phyloP scores from a whole-genome alignment of 2,888 invertebrate genomes.

The Oxyscelio sp. region DNA sequence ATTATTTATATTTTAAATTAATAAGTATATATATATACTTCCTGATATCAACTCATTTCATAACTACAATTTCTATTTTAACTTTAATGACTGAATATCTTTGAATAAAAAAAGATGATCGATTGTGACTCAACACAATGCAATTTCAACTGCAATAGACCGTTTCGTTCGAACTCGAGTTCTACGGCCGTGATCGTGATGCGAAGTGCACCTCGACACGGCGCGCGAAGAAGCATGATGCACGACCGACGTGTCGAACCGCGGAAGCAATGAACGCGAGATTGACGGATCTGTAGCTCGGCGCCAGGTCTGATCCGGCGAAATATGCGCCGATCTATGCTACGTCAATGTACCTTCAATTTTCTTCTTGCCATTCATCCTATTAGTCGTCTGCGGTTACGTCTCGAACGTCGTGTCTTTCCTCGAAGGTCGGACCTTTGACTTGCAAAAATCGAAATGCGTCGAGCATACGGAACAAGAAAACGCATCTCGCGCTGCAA shows the following conservation, averaged over 20 bases:
- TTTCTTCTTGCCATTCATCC: constrained; percentile 5
- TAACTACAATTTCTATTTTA: too few relatives aligned
- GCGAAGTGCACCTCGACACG: not conserved
- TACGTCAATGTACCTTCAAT: constrained; percentile 20
- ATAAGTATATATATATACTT: too few relatives aligned
- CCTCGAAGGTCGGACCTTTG: constrained; percentile 37
- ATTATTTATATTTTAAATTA: too few relatives aligned
- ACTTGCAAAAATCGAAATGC: constrained; percentile 25
- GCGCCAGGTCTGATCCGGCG: constrained; percentile 10
- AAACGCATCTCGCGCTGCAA: not conserved
- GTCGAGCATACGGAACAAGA: constrained; percentile 6
- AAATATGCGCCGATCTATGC: constrained; percentile 19
- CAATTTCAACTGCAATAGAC: not conserved
- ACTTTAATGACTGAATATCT: too few relatives aligned
- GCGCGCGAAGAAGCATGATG: constrained; percentile 17
- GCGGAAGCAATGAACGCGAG: constrained; percentile 39
- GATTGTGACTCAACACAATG: not conserved
- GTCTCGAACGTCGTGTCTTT: constrained; percentile 20
- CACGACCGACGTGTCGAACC: constrained; percentile 40
- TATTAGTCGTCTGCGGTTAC: not conserved
- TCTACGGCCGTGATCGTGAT: constrained; percentile 15
- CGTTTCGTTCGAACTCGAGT: not conserved
- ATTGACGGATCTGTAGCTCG: constrained; percentile 38
- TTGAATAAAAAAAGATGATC: not conserved
- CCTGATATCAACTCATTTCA: too few relatives aligned